Base-by-base conservation (phyloP, 2,113 vertebrate genomes). In the Geothlypis trichas region DNA sequence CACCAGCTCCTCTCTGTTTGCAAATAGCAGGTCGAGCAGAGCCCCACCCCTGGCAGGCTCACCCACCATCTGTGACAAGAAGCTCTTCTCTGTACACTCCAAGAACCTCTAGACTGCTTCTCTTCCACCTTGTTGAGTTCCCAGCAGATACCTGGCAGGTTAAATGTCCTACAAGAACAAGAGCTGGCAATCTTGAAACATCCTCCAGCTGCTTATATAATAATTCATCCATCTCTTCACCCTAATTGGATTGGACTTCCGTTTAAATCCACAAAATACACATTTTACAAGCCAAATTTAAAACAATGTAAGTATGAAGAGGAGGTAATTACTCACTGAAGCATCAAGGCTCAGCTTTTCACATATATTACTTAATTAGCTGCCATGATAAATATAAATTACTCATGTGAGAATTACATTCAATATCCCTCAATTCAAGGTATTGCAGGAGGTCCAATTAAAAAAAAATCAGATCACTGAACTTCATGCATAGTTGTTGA, bases 361-460 rank as follows among this genome's bases (percentile, higher is more conserved):
- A 76, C 46, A 46, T 84, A 65, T 85, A 52, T 87, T 83, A 75
- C 39, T 85, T 85, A 84, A 95, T 76, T 85, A 90, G 62, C 71
- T 91, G 54, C 41, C 52, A 42, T 66, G 90, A 93, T 82, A 95
- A 96, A 93, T 77, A 93, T 8, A 14, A 61, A 83, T 83, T 58
- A 33, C 31, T 83, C 68, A n/a, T 61, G 22, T 58, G 37, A 88
- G 66, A 75, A 66, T 57, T 51, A 72, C 58, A 65, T 23, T 85
- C 44, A 77, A 10, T 75, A 91, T 57, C 61, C 30, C 37, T 63
- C 44, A 75, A 20, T 39, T 44, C 7, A 54, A 88, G 33, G 16
- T 49, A 63, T 24, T 54, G 37, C 8, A 51, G 35, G 16, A 88
- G 4, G 33, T 26, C 7, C 23, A 80, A 33, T 46, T 31, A 6